Conservation (phyloP, 2,113 vertebrate species). For the Leiothrix lutea region DNA sequence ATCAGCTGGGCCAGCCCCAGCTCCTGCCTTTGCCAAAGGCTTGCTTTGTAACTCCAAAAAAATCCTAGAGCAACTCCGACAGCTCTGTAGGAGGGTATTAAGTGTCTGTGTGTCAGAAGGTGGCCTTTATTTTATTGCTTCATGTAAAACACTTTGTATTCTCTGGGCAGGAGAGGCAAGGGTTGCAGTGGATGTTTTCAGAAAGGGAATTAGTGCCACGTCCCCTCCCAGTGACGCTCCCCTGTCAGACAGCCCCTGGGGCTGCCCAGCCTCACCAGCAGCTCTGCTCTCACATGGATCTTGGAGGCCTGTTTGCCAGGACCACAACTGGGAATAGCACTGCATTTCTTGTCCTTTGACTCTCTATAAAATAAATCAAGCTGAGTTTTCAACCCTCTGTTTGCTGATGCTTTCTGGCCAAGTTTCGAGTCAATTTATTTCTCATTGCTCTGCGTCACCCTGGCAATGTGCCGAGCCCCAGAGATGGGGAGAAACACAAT, state of each 20-base stretch:
- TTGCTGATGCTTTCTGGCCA: conserved; percentile 17
- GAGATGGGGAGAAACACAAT: neutral
- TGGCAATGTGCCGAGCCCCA: neutral
- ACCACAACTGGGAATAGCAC: neutral
- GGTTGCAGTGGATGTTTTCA: neutral
- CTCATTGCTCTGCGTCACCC: conserved; percentile 14
- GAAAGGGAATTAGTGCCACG: neutral
- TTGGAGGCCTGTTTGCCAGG: neutral
- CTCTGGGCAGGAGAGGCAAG: neutral
- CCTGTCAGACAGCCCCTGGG: neutral
- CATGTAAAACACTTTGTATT: neutral
- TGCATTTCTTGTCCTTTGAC: conserved; percentile 19
- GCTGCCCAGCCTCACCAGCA: neutral
- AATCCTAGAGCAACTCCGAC: neutral
- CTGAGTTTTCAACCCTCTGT: conserved; percentile 5
- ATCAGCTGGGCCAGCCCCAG: neutral
- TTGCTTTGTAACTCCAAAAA: neutral
- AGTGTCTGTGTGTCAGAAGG: neutral
- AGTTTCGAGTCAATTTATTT: conserved; percentile 46
- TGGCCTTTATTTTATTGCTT: neutral
- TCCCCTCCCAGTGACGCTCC: rapidly evolving
- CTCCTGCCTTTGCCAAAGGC: neutral
- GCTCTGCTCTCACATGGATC: neutral
- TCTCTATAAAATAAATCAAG: conserved; percentile 35
- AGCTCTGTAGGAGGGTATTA: neutral